Conservation (phyloP, 2,797 vertebrate species). For the Phoxinus dragarum region DNA sequence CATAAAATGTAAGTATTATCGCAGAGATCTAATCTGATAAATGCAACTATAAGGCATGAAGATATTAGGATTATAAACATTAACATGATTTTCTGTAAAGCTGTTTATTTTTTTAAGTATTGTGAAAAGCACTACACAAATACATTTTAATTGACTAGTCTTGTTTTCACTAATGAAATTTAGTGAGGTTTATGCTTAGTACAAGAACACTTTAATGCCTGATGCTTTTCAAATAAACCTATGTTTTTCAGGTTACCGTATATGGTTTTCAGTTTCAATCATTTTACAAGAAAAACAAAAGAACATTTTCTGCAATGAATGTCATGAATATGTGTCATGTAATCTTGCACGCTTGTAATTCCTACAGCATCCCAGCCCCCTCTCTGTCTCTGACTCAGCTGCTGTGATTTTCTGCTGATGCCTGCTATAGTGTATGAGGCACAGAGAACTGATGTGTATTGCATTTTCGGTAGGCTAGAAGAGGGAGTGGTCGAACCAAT, state of each 20-base stretch:
- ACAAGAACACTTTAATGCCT: neutral
- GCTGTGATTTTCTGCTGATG: conserved; percentile 51
- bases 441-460: conserved; percentile 30
- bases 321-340: neutral
- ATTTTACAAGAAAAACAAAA: neutral
- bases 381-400: conserved; percentile 39
- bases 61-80: neutral
- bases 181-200: neutral
- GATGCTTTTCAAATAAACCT: neutral
- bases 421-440: conserved; percentile 4
- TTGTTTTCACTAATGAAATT: neutral
- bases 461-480: conserved; percentile 31
- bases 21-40: neutral
- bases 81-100: neutral
- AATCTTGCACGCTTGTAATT: conserved; percentile 17
- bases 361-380: neutral
- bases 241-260: neutral
- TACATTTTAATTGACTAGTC: neutral
- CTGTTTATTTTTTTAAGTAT: too few relatives aligned
- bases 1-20: neutral
- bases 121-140: neutral
- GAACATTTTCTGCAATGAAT: neutral
- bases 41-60: neutral
- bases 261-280: neutral
- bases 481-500: conserved; percentile 22